Conservation (phyloP, 2,113 vertebrate genomes). For the Grus americana region DNA sequence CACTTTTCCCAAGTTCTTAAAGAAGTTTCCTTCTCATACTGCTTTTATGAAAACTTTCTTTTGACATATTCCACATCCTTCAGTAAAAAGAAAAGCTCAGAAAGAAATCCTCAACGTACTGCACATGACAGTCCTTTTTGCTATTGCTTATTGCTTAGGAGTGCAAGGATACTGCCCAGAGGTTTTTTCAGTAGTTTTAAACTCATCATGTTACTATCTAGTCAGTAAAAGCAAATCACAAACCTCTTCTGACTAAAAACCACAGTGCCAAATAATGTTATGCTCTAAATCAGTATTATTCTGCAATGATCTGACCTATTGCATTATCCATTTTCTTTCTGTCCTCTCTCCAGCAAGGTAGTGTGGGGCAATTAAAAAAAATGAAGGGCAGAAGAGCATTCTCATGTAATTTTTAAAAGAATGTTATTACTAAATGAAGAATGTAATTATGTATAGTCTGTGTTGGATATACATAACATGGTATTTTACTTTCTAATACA, state of each 20-base stretch:
- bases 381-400: neutral
- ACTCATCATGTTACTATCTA: neutral
- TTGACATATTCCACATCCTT: neutral
- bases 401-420: neutral
- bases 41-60: neutral
- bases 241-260: neutral
- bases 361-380: neutral
- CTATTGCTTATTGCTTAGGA: neutral
- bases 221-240: neutral
- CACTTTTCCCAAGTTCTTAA: neutral
- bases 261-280: neutral
- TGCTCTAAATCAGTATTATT: neutral
- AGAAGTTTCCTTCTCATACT: neutral
- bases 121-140: neutral
- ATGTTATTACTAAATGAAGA: neutral
- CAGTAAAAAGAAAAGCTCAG: neutral
- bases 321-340: neutral
- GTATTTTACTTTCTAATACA: neutral
- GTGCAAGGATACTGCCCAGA: neutral
- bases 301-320: neutral
- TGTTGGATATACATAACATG: neutral
- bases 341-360: neutral
- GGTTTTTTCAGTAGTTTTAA: neutral
- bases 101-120: neutral
- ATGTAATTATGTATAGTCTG: neutral